These are phyloP conservation scores for Caenorhabditis tropicalis DNA, from an alignment of 1,140 invertebrate genomes.

Conservation along the genomic window DNA sequence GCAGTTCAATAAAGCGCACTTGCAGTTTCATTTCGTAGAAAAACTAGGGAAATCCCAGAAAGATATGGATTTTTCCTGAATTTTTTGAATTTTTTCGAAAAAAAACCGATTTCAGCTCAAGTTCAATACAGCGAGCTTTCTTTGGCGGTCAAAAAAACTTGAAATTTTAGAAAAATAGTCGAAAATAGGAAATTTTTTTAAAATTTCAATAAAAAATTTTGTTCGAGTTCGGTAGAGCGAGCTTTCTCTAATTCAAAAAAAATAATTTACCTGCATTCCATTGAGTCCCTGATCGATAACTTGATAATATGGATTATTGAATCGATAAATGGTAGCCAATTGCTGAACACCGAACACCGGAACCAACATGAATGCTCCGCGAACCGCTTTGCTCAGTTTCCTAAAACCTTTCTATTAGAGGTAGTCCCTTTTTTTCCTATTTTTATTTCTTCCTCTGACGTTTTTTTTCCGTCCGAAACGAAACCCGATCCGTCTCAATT, in stretches of 20 bases:
- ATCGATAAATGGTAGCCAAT: constrained; percentile 84
- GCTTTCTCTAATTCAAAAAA: too few relatives aligned
- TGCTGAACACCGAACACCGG: constrained; percentile 80
- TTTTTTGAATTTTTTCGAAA: too few relatives aligned
- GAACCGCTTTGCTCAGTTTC: constrained; percentile 74
- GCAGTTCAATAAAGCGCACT: too few relatives aligned
- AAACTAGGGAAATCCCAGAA: too few relatives aligned
- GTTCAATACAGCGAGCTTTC: too few relatives aligned
- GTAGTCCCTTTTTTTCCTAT: background rate
- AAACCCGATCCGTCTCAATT: constrained; percentile 9
- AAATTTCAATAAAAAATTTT: too few relatives aligned
- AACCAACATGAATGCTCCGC: constrained; percentile 86
- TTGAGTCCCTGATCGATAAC: constrained; percentile 73
- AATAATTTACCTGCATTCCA: constrained; percentile 66
- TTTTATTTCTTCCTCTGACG: background rate
- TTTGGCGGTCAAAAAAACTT: too few relatives aligned
- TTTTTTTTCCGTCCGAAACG: background rate
- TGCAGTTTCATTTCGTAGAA: too few relatives aligned
- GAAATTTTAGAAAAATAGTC: background rate
- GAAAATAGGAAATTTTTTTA: too few relatives aligned
- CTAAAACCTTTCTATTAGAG: background rate
- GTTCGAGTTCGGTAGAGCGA: too few relatives aligned
- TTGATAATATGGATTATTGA: constrained; percentile 71
- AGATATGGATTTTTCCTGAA: too few relatives aligned
- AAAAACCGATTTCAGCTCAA: too few relatives aligned